These are phyloP conservation scores for Strix aluco DNA, from an alignment of 2,113 vertebrate genomes.

Conservation along the genomic window DNA sequence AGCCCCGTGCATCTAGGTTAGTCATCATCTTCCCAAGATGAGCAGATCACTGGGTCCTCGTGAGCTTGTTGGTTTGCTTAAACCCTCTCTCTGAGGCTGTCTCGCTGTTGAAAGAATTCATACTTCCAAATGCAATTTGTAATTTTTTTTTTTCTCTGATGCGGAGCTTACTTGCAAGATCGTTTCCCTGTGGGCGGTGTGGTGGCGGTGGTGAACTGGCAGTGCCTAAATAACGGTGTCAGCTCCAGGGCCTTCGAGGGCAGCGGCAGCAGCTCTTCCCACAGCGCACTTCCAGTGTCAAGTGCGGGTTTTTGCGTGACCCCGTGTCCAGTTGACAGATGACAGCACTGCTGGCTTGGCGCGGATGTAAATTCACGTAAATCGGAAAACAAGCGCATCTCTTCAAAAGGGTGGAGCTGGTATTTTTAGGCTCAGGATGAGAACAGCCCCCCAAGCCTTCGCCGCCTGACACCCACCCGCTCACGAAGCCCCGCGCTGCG, in stretches of 20 bases:
- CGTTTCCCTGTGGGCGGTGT: neutral
- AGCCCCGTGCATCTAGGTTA: accelerated
- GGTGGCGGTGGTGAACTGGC: neutral
- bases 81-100: neutral
- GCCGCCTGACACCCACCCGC: accelerated
- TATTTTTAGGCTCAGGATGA: neutral
- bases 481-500: accelerated
- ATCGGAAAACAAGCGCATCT: accelerated
- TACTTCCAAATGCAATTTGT: neutral
- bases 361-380: accelerated
- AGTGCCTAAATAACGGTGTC: neutral
- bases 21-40: neutral
- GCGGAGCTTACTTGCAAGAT: neutral
- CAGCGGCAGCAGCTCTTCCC: neutral
- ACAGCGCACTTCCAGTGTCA: accelerated
- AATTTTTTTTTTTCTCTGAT: no score
- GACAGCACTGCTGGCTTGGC: neutral
- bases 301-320: accelerated
- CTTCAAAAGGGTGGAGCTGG: neutral
- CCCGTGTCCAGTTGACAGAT: accelerated
- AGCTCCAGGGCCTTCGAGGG: neutral
- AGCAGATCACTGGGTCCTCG: neutral
- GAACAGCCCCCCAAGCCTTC: neutral
- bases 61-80: neutral
- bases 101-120: neutral